A percentile compares a stretch with the other conserved stretches of the same genome.
Conservation (phyloP, 2,113 vertebrate species). For the Herpetotheres cachinnans region DNA sequence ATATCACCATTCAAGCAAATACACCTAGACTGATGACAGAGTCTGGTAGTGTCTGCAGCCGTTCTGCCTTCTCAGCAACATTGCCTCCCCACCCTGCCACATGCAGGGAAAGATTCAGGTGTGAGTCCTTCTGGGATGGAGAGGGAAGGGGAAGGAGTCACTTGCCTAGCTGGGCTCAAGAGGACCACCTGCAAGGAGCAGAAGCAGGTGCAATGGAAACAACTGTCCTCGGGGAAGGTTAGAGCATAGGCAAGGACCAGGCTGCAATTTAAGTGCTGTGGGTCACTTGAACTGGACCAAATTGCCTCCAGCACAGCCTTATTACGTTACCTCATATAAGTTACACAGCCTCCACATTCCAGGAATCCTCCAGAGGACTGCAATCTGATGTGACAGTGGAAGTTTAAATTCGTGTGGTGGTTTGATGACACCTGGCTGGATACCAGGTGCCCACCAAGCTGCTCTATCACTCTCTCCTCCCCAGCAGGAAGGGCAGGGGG, state of each 20-base stretch:
- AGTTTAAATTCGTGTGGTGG: neutral
- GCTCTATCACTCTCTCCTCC: too few species aligned
- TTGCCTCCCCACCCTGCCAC: neutral
- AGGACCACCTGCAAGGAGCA: neutral
- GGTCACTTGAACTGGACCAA: neutral
- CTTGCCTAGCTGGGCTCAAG: neutral
- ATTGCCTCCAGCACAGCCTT: neutral
- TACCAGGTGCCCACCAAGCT: neutral
- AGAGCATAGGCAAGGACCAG: neutral
- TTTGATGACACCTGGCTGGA: neutral
- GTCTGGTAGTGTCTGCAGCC: neutral
- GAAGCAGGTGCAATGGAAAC: neutral
- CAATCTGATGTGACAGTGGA: neutral
- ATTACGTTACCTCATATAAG: neutral
- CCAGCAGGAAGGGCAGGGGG: too few species aligned
- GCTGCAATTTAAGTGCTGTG: neutral
- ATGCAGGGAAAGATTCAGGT: neutral
- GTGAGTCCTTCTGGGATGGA: neutral
- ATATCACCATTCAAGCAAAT: neutral
- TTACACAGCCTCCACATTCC: neutral
- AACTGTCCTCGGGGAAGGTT: neutral
- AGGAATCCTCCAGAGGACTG: neutral
- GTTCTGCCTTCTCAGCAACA: neutral
- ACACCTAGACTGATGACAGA: neutral
- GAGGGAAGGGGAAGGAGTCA: neutral